Conservation (phyloP, 2,888 invertebrate genomes). For the Pachliopta kotzebuea region DNA sequence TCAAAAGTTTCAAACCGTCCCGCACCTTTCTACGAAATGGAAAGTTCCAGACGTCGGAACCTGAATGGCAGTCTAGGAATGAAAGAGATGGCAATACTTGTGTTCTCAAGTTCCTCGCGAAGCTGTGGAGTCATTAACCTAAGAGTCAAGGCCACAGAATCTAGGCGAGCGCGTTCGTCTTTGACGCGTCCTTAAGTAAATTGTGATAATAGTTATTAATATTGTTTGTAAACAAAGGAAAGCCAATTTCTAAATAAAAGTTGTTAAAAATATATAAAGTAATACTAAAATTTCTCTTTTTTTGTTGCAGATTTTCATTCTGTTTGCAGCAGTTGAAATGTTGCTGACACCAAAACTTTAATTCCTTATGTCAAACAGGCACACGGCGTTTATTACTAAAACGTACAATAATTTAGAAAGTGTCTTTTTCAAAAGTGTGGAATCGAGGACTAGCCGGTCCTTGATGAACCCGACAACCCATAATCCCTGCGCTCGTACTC, state of each 20-base stretch:
- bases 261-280: too few species aligned
- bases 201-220: conserved; percentile 4
- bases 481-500: conserved; percentile 74
- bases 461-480: conserved; percentile 77
- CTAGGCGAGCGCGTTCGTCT: conserved; percentile 31
- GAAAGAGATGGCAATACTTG: conserved; percentile 14
- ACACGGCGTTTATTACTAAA: conserved; percentile 52
- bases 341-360: conserved; percentile 66
- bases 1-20: too few species aligned
- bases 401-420: conserved; percentile 62
- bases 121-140: conserved; percentile 32
- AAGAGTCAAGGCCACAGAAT: conserved; percentile 35
- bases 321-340: conserved; percentile 60
- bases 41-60: conserved; percentile 21
- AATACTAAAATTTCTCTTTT: conserved; percentile 29
- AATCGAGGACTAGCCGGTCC: conserved; percentile 79
- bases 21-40: conserved; percentile 19
- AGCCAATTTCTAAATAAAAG: too few species aligned
- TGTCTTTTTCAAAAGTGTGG: conserved; percentile 67
- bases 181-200: conserved; percentile 23
- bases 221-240: too few species aligned
- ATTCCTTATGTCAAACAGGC: conserved; percentile 71
- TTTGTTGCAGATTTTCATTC: conserved; percentile 64
- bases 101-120: conserved; percentile 14
- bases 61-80: conserved; percentile 14